Evolutionary conservation across 2,113 vertebrate species (phyloP).

Genomic region (Lathamus discolor): DNA sequence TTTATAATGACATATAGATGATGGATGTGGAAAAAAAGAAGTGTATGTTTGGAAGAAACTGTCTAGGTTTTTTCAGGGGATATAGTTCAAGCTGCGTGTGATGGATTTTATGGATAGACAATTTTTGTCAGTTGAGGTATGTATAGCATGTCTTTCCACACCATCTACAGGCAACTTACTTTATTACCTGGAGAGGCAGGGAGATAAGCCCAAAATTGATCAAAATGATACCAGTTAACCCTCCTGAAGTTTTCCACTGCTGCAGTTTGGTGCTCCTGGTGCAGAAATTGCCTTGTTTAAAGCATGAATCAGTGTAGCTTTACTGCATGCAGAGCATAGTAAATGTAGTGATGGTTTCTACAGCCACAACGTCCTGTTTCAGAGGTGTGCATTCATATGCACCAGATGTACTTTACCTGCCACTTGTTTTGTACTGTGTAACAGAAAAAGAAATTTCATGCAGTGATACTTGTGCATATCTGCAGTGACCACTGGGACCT

Average conservation of each 20-base stretch:
- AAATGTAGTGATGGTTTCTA: neutral
- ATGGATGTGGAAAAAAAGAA: neutral
- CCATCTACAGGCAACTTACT: conserved; percentile 6
- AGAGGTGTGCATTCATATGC: neutral
- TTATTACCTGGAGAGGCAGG: neutral
- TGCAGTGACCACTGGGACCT: neutral
- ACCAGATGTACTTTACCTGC: neutral
- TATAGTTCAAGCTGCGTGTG: neutral
- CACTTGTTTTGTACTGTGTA: neutral
- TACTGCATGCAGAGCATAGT: neutral
- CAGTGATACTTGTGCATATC: neutral
- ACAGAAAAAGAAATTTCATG: neutral
- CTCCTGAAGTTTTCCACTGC: neutral
- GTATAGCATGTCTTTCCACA: neutral
- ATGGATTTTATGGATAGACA: neutral
- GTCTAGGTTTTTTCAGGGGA: neutral
- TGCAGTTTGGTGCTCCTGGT: neutral
- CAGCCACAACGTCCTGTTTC: neutral
- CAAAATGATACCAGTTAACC: neutral
- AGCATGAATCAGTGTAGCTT: neutral
- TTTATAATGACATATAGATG: neutral
- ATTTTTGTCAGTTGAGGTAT: neutral
- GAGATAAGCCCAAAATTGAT: neutral
- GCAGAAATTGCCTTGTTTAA: neutral
- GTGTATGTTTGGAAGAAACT: neutral